Percentiles rank a stretch among this genome's conserved stretches.
phyloP scores from a whole-genome alignment of 2,797 vertebrate genomes.

The Acanthiza pusilla region DNA sequence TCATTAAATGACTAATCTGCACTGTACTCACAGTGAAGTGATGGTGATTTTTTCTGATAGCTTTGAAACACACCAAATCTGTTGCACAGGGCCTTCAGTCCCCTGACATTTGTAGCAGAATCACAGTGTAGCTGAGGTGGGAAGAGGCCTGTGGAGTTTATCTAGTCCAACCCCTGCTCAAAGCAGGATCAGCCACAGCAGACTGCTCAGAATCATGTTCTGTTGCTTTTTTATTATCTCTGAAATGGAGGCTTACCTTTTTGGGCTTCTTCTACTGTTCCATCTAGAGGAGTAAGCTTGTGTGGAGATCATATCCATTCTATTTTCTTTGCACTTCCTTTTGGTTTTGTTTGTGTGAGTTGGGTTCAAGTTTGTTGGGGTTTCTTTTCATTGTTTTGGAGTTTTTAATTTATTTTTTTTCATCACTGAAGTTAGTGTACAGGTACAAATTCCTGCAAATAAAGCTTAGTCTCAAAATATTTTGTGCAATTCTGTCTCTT shows the following conservation, averaged over 20 bases:
- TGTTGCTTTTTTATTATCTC: not conserved
- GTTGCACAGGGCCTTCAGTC: not conserved
- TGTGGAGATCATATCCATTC: not conserved
- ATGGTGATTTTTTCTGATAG: not conserved
- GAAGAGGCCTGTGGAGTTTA: not conserved
- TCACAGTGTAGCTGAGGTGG: not conserved
- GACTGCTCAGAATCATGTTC: not conserved
- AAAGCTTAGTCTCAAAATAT: not conserved
- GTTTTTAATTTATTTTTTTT: not conserved
- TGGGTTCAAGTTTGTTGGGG: rapidly evolving
- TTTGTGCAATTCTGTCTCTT: not conserved
- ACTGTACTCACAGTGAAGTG: not conserved
- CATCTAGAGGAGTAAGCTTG: not conserved
- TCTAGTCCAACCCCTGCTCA: not conserved
- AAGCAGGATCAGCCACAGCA: not conserved
- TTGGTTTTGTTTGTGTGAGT: not conserved
- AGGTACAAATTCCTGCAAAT: not conserved
- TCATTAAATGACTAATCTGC: not conserved
- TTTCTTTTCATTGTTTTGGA: rapidly evolving
- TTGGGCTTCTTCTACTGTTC: not conserved
- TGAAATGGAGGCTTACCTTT: not conserved
- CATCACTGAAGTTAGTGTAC: not conserved
- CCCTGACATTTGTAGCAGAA: not conserved
- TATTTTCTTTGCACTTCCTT: not conserved
- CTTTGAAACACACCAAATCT: not conserved